Evolutionary conservation across 2,888 invertebrate genomes (phyloP).

Genomic region (Xanthia togata): DNA sequence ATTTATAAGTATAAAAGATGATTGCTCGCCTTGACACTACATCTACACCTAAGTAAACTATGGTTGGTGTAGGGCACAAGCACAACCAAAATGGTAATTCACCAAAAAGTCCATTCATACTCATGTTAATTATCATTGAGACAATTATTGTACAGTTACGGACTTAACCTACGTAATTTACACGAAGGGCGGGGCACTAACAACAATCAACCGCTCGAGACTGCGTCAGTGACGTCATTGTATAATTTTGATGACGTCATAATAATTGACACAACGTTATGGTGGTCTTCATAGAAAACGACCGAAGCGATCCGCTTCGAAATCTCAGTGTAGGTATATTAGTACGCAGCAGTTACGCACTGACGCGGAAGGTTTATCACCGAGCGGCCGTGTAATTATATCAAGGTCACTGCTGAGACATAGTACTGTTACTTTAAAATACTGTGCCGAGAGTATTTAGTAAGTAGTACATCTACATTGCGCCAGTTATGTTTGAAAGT

Average conservation of each 20-base stretch:
- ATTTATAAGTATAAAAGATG: neutral
- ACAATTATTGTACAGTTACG: conserved; percentile 9
- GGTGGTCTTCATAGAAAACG: neutral
- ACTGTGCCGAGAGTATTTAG: neutral
- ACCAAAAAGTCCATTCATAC: neutral
- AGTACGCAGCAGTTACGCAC: too few relatives aligned
- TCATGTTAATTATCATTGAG: neutral
- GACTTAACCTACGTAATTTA: conserved; percentile 1
- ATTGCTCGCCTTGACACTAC: neutral
- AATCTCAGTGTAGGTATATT: too few relatives aligned
- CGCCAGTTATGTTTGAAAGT: neutral
- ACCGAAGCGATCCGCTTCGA: too few relatives aligned
- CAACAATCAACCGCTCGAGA: conserved; percentile 1
- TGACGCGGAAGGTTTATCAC: too few relatives aligned
- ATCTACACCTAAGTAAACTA: neutral
- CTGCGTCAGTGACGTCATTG: conserved; percentile 15
- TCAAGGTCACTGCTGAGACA: too few relatives aligned
- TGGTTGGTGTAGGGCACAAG: neutral
- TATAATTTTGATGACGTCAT: conserved; percentile 13
- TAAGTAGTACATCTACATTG: neutral
- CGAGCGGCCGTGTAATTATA: too few relatives aligned
- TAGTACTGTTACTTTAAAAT: too few relatives aligned
- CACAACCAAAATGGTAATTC: neutral
- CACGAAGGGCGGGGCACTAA: conserved; percentile 4
- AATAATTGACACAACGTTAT: neutral